A percentile compares a stretch with the other conserved stretches of the same genome.
Conservation (phyloP, 2,113 vertebrate species). For the Uria lomvia region DNA sequence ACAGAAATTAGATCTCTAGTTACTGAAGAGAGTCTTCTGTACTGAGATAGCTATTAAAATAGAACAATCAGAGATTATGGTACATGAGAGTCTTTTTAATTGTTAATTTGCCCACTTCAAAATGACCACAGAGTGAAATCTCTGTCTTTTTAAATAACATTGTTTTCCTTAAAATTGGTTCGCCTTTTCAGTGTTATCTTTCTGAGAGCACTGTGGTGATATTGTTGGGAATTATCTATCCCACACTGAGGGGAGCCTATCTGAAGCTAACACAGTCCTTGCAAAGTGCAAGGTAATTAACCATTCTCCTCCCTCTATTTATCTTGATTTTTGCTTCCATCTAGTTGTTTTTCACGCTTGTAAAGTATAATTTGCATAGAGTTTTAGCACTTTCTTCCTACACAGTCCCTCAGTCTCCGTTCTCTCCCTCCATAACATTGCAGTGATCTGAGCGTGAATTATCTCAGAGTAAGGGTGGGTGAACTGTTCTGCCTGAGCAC, state of each 20-base stretch:
- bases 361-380: constrained; percentile 30
- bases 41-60: constrained; percentile 69
- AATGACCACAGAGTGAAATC: constrained; percentile 58
- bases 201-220: constrained; percentile 11
- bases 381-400: constrained; percentile 47
- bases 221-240: constrained; percentile 45
- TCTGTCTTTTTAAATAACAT: constrained; percentile 38
- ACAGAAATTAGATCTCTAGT: constrained; percentile 73
- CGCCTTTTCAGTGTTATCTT: constrained; percentile 39
- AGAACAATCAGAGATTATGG: constrained; percentile 64
- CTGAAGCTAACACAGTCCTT: constrained; percentile 50
- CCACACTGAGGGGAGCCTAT: constrained; percentile 37
- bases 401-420: neutral
- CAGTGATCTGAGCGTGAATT: neutral
- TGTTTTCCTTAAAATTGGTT: constrained; percentile 54
- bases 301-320: constrained; percentile 55
- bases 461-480: neutral
- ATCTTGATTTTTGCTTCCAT: constrained; percentile 61
- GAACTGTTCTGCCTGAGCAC: neutral
- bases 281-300: constrained; percentile 49
- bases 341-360: constrained; percentile 31
- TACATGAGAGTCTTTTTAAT: constrained; percentile 69
- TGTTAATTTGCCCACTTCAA: constrained; percentile 66
- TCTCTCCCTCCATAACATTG: neutral
- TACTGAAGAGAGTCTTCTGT: constrained; percentile 65